Conservation (phyloP, 2,113 vertebrate species). For the Edolisoma coerulescens region DNA sequence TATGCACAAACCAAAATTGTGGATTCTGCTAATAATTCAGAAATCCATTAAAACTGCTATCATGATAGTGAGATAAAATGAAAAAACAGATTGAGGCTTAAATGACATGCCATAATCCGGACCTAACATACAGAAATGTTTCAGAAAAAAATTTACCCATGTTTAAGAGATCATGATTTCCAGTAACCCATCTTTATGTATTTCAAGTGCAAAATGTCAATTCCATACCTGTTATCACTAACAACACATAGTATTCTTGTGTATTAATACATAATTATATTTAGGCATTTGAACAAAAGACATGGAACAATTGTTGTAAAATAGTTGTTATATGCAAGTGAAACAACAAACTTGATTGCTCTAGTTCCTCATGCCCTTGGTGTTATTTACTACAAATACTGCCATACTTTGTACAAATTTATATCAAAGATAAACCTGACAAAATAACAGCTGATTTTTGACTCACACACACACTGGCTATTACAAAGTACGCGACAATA, state of each 20-base stretch:
- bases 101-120: not conserved
- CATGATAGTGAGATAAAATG: not conserved
- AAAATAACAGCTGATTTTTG: not conserved
- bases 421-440: not conserved
- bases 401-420: not conserved
- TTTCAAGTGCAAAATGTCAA: not conserved
- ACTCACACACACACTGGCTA: not conserved
- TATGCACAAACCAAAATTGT: not conserved
- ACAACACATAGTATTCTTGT: not conserved
- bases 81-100: not conserved
- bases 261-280: not conserved
- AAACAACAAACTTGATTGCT: not conserved
- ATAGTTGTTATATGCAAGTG: not conserved
- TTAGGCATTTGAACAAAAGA: not conserved
- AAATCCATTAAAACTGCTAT: not conserved
- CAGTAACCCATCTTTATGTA: not conserved
- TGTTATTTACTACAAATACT: not conserved
- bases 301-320: not conserved
- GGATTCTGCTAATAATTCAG: not conserved
- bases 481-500: not conserved
- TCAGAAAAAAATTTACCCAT: not conserved
- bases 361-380: not conserved
- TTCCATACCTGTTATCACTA: not conserved
- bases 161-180: not conserved
- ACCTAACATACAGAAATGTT: not conserved